These are phyloP conservation scores for Drosophila acutilabella DNA, from an alignment of 2,888 invertebrate species.

Conservation along the genomic window DNA sequence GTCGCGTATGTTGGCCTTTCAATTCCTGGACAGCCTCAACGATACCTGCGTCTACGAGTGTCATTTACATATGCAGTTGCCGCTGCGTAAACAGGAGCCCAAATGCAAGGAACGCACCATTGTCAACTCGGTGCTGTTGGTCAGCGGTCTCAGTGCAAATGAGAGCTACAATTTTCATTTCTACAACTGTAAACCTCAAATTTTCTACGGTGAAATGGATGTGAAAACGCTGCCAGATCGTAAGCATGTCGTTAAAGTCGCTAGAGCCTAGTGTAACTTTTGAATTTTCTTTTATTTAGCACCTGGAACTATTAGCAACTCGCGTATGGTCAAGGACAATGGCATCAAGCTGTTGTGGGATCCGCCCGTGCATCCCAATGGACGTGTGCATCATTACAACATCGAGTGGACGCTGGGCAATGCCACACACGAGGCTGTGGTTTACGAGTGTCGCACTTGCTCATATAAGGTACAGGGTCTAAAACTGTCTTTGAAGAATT, in stretches of 20 bases:
- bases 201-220: conserved; percentile 82
- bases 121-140: conserved; percentile 73
- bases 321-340: conserved; percentile 78
- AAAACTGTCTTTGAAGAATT: too few species aligned
- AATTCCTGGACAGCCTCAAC: conserved; percentile 78
- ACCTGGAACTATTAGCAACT: conserved; percentile 84
- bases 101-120: conserved; percentile 76
- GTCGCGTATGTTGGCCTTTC: conserved; percentile 82
- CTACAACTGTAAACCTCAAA: conserved; percentile 79
- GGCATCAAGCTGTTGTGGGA: conserved; percentile 84
- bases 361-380: conserved; percentile 83
- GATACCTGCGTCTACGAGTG: conserved; percentile 82
- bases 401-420: conserved; percentile 83
- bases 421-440: conserved; percentile 82
- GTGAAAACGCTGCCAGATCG: conserved; percentile 84
- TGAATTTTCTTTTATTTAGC: conserved; percentile 55
- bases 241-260: conserved; percentile 57
- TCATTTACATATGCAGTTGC: conserved; percentile 72
- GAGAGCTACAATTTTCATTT: conserved; percentile 80
- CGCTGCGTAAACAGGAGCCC: conserved; percentile 74
- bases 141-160: conserved; percentile 77
- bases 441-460: conserved; percentile 75
- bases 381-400: conserved; percentile 83
- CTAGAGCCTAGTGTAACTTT: background rate
- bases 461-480: conserved; percentile 70